Conservation (phyloP, 2,113 vertebrate species). For the Percopsis transmontana region DNA sequence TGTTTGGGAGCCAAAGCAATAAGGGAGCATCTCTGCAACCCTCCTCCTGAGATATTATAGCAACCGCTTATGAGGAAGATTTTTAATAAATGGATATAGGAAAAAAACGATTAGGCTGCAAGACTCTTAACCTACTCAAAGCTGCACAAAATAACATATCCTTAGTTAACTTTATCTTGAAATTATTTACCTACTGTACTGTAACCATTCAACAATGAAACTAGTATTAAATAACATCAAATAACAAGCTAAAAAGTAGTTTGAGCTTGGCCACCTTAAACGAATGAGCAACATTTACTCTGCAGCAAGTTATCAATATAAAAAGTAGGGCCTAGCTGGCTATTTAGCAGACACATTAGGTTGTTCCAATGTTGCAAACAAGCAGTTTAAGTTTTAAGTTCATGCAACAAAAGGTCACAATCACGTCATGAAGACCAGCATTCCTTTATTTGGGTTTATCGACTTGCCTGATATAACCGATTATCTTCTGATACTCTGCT, state of each 20-base stretch:
- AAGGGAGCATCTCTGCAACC: background rate
- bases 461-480: background rate
- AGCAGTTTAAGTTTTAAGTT: background rate
- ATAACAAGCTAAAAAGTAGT: no score
- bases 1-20: background rate
- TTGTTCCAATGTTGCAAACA: background rate
- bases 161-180: no score
- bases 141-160: no score
- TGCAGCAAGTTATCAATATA: no score
- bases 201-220: no score
- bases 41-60: background rate
- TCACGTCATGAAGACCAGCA: background rate
- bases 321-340: background rate
- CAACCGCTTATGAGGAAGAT: background rate
- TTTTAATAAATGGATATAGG: no score
- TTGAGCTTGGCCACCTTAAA: no score
- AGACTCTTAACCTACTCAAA: no score
- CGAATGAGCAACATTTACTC: no score
- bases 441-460: background rate
- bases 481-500: background rate
- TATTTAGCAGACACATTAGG: background rate
- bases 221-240: no score
- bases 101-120: no score
- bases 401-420: background rate
- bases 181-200: no score